These are phyloP conservation scores for Syngnathus typhle DNA, from an alignment of 2,113 vertebrate genomes.

Conservation along the genomic window DNA sequence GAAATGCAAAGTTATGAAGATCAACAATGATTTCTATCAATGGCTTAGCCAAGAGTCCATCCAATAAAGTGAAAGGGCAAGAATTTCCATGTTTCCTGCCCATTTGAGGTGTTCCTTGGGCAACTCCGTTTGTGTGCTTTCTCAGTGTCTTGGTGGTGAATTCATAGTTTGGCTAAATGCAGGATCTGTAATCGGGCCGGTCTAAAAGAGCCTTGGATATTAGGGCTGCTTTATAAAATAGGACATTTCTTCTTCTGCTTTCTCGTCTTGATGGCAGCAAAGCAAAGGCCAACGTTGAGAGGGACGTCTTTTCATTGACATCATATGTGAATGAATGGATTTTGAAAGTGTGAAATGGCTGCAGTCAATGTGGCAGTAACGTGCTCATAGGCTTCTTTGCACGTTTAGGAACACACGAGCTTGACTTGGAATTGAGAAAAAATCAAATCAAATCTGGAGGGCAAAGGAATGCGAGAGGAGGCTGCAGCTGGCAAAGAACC, in stretches of 20 bases:
- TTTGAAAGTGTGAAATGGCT: too few species aligned
- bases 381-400: too few species aligned
- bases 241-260: not conserved
- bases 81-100: not conserved
- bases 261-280: not conserved
- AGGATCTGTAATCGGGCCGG: not conserved
- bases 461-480: conserved; percentile 59
- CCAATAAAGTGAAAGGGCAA: not conserved
- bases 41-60: not conserved
- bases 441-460: conserved; percentile 55
- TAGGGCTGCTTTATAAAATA: not conserved
- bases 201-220: not conserved
- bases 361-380: too few species aligned
- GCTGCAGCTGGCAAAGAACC: conserved; percentile 40
- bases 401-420: too few species aligned
- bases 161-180: conserved; percentile 1
- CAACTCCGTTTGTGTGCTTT: not conserved
- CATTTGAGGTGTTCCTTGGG: conserved; percentile 1
- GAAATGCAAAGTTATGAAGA: not conserved
- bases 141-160: not conserved
- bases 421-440: too few species aligned
- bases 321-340: too few species aligned
- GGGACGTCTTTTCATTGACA: too few species aligned
- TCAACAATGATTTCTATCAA: conserved; percentile 3
- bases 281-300: too few species aligned